These are phyloP conservation scores for Scaptomyza montana DNA, from an alignment of 1,140 invertebrate species.

Conservation along the genomic window DNA sequence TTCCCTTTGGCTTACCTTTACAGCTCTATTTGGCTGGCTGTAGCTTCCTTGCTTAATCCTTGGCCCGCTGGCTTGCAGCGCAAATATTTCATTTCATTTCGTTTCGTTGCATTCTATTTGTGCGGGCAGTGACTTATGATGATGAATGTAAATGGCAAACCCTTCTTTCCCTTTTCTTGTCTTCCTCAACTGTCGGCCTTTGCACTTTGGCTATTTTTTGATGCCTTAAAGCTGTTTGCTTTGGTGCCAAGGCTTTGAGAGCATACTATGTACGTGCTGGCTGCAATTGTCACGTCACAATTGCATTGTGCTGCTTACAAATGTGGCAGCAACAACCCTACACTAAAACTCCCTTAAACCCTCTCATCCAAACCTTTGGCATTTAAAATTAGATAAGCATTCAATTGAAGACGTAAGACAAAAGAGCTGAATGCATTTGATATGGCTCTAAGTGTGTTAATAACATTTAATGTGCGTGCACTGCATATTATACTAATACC, in stretches of 20 bases:
- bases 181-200: slow-evolving; percentile 14
- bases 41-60: slow-evolving; percentile 56
- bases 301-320: slow-evolving; percentile 45
- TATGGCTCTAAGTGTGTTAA: slow-evolving; percentile 59
- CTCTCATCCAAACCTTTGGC: background rate
- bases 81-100: slow-evolving; percentile 76
- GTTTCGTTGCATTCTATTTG: slow-evolving; percentile 37
- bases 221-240: slow-evolving; percentile 49
- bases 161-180: background rate
- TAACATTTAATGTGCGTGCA: slow-evolving; percentile 75
- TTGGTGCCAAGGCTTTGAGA: slow-evolving; percentile 10
- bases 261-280: slow-evolving; percentile 53
- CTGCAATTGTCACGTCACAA: slow-evolving; percentile 72
- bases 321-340: slow-evolving; percentile 43
- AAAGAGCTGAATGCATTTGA: slow-evolving; percentile 28
- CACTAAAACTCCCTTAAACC: background rate
- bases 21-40: slow-evolving; percentile 54
- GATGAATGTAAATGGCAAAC: slow-evolving; percentile 77
- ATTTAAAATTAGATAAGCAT: slow-evolving; percentile 76
- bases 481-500: background rate
- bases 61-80: slow-evolving; percentile 44
- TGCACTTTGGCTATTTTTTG: slow-evolving; percentile 52
- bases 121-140: slow-evolving; percentile 82
- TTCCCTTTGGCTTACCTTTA: slow-evolving; percentile 46
- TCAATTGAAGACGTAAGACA: slow-evolving; percentile 62